Percentiles rank a stretch among this genome's conserved stretches.
Conservation (phyloP, 1,140 invertebrate species). For the Heliothis virescens region DNA sequence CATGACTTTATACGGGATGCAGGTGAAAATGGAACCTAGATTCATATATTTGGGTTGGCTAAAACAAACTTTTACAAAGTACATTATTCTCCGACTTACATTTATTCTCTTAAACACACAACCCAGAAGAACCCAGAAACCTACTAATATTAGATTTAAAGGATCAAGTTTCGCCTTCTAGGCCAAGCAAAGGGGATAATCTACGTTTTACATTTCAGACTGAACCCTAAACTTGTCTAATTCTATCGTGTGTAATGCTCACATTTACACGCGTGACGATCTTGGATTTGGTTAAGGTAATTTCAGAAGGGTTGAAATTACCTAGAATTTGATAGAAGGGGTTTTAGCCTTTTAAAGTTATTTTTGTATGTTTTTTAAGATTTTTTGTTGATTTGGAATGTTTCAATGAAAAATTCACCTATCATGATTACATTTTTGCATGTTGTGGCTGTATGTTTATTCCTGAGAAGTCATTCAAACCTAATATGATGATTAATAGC, state of each 20-base stretch:
- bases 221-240: neutral
- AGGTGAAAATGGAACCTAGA: too few species aligned
- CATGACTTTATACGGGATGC: too few species aligned
- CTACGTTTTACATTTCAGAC: neutral
- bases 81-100: too few species aligned
- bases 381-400: too few species aligned
- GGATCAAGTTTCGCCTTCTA: neutral
- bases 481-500: too few species aligned
- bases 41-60: too few species aligned
- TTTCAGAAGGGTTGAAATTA: neutral
- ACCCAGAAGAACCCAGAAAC: neutral
- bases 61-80: too few species aligned
- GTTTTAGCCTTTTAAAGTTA: neutral
- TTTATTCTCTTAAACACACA: neutral
- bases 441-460: too few species aligned
- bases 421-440: too few species aligned
- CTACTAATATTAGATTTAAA: neutral
- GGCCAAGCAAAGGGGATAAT: neutral
- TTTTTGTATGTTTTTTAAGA: neutral
- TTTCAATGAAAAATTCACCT: too few species aligned
- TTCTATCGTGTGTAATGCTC: constrained; percentile 4
- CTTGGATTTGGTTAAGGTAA: constrained; percentile 8
- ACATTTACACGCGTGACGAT: neutral
- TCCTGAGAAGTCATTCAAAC: too few species aligned
- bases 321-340: neutral